These are phyloP conservation scores for Gouania willdenowi DNA, from an alignment of 2,797 vertebrate genomes.

Conservation along the genomic window DNA sequence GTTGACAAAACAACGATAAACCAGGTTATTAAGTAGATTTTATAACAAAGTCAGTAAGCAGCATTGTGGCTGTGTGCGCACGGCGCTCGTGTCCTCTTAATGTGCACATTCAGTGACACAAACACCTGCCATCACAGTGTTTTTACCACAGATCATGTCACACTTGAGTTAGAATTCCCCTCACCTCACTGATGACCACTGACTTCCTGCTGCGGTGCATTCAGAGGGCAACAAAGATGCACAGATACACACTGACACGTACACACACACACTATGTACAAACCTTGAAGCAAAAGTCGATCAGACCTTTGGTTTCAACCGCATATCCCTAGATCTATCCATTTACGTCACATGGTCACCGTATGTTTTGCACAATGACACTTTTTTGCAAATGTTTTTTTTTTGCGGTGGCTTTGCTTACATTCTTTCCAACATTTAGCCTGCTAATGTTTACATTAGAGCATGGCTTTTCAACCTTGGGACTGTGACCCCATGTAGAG, in stretches of 20 bases:
- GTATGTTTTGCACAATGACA: constrained; percentile 45
- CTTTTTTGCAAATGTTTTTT: constrained; percentile 20
- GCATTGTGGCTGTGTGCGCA: constrained; percentile 8
- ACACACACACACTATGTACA: constrained; percentile 34
- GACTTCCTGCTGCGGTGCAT: constrained; percentile 73
- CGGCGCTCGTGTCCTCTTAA: not conserved
- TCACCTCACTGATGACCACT: constrained; percentile 67
- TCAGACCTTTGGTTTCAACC: constrained; percentile 46
- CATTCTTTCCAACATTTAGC: not conserved
- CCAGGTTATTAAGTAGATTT: no score
- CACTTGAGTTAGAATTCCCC: constrained; percentile 77
- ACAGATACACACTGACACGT: constrained; percentile 29
- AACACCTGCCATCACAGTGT: constrained; percentile 44
- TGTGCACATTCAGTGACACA: constrained; percentile 55
- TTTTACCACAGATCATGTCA: constrained; percentile 61
- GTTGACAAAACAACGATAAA: not conserved
- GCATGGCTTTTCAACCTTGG: no score
- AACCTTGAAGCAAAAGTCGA: constrained; percentile 37
- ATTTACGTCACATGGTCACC: constrained; percentile 59
- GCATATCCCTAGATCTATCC: constrained; percentile 52
- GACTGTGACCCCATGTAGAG: no score
- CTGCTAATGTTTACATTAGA: no score
- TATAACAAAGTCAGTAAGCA: constrained; percentile 18
- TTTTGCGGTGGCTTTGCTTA: constrained; percentile 26
- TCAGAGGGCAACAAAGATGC: constrained; percentile 56